A percentile compares a stretch with the other conserved stretches of the same genome.
phyloP scores from a whole-genome alignment of 2,113 vertebrate genomes.

The Neodontobutis hainanensis region DNA sequence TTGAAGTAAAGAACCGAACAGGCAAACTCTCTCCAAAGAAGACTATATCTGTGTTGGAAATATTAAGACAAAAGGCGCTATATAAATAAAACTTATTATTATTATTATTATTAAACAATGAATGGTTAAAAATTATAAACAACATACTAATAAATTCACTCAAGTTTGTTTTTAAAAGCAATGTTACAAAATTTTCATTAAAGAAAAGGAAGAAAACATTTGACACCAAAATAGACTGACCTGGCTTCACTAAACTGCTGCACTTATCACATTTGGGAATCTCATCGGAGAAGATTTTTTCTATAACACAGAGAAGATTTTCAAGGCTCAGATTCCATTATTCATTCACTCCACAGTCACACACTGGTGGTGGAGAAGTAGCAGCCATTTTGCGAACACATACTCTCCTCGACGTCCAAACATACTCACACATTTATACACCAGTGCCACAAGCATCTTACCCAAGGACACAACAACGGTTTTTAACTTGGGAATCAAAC shows the following conservation, averaged over 20 bases:
- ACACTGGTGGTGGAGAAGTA: too few relatives aligned
- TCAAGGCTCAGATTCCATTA: too few relatives aligned
- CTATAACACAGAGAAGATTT: conserved; percentile 63
- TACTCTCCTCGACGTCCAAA: too few relatives aligned
- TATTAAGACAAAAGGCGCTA: neutral
- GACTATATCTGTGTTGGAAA: conserved; percentile 83
- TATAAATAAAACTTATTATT: too few relatives aligned
- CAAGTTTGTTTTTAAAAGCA: neutral
- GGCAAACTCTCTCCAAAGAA: conserved; percentile 93
- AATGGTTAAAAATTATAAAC: neutral
- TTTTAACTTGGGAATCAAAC: neutral
- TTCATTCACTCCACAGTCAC: too few relatives aligned
- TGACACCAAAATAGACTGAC: conserved; percentile 67
- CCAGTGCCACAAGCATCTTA: too few relatives aligned
- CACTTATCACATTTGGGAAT: conserved; percentile 88
- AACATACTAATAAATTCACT: neutral
- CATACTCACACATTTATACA: too few relatives aligned
- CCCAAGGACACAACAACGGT: too few relatives aligned
- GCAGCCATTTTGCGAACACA: too few relatives aligned
- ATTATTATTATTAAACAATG: too few relatives aligned
- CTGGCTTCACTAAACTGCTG: conserved; percentile 87
- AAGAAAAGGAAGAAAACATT: neutral
- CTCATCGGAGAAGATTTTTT: conserved; percentile 86
- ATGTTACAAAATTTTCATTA: neutral
- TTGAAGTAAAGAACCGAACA: conserved; percentile 84